A percentile compares a stretch with the other conserved stretches of the same genome.
Conservation (phyloP, 37 sponge, comb jelly and placozoan genomes). For the Diacarnus erythraeanus region DNA sequence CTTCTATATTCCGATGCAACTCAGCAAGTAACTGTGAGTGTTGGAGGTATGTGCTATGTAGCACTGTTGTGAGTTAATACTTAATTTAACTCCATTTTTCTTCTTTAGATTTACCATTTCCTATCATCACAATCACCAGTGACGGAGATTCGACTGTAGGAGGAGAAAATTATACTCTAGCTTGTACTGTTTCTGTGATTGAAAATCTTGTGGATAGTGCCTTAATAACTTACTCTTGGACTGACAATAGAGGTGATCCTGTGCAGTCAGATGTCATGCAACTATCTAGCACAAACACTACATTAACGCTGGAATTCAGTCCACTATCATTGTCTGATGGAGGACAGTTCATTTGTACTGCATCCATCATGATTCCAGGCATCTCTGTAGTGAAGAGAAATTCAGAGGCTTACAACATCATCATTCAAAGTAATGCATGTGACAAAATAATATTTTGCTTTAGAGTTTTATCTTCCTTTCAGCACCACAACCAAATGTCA, state of each 20-base stretch:
- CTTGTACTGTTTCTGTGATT: background rate
- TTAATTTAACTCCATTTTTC: background rate
- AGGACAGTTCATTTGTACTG: background rate
- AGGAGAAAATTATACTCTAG: conserved; percentile 13
- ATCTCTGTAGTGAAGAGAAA: background rate
- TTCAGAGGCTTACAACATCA: background rate
- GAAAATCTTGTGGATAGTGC: background rate
- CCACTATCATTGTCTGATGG: background rate
- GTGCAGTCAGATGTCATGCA: background rate
- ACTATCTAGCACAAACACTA: background rate
- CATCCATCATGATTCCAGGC: background rate
- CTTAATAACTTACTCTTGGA: background rate
- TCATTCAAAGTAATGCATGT: background rate
- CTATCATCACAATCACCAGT: conserved; percentile 8
- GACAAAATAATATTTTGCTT: background rate
- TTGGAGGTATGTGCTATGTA: background rate
- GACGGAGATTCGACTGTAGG: background rate
- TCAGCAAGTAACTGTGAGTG: background rate
- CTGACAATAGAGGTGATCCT: background rate
- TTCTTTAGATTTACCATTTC: background rate
- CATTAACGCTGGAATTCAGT: background rate
- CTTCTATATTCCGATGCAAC: background rate
- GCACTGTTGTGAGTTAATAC: background rate
- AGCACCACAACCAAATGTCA: background rate
- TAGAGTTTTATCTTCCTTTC: background rate